A percentile compares a stretch with the other conserved stretches of the same genome.
Evolutionary conservation across 2,113 vertebrate species (phyloP).

Genomic region (Muntiacus reevesi): DNA sequence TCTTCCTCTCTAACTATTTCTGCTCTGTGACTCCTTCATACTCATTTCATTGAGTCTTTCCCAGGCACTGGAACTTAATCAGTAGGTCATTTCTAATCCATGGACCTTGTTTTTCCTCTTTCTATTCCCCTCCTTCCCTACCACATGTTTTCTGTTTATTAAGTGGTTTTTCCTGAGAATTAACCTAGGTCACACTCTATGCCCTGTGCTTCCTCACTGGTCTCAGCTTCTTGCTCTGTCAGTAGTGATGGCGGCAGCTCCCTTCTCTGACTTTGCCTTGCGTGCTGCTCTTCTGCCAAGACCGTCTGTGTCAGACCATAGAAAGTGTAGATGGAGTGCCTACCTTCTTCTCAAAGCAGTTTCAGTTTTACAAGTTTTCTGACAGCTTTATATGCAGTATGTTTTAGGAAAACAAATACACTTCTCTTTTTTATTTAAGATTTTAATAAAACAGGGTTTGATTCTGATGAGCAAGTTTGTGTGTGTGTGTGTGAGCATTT

Average conservation of each 20-base stretch:
- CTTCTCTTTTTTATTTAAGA: not conserved
- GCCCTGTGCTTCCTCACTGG: not conserved
- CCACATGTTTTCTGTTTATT: not conserved
- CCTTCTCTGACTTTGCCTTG: not conserved
- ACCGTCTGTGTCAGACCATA: not conserved
- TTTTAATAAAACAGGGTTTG: not conserved
- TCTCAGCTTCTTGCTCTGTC: not conserved
- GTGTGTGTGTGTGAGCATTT: not conserved
- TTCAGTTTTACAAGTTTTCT: constrained; percentile 34
- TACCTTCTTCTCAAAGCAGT: not conserved
- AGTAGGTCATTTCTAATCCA: constrained; percentile 35
- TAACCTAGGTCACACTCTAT: not conserved
- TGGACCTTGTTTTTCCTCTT: not conserved
- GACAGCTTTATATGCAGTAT: constrained; percentile 43
- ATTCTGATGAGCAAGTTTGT: constrained; percentile 16
- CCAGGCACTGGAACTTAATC: not conserved
- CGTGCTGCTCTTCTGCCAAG: not conserved
- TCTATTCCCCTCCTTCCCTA: not conserved
- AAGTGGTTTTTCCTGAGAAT: constrained; percentile 40
- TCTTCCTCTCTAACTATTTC: not conserved
- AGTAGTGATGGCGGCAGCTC: not conserved
- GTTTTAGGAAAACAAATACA: not conserved
- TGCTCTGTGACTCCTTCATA: not conserved
- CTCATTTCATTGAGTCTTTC: not conserved
- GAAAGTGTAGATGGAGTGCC: not conserved